These are phyloP conservation scores for Heliothis subflexa DNA, from an alignment of 1,140 invertebrate species.

Conservation along the genomic window DNA sequence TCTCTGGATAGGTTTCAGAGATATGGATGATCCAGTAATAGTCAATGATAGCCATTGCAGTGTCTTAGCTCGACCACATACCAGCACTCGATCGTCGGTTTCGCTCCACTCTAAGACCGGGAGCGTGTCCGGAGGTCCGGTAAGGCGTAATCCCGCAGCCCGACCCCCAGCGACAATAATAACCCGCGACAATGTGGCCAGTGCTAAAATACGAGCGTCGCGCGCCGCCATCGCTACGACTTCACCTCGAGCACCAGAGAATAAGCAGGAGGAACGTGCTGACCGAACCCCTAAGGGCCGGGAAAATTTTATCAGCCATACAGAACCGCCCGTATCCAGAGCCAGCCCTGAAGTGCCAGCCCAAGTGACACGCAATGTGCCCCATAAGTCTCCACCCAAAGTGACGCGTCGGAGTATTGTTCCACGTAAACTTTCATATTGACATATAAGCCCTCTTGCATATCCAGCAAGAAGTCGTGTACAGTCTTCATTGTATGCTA, in stretches of 20 bases:
- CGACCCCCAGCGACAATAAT: conserved; percentile 91
- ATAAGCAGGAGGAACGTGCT: conserved; percentile 95
- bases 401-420: conserved; percentile 94
- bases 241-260: conserved; percentile 97
- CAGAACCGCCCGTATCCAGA: conserved; percentile 98
- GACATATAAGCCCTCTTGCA: conserved; percentile 94
- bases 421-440: conserved; percentile 92
- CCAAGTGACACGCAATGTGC: conserved; percentile 95
- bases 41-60: conserved; percentile 75
- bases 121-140: conserved; percentile 89
- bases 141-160: conserved; percentile 73
- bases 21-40: conserved; percentile 94
- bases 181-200: conserved; percentile 97
- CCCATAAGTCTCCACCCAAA: conserved; percentile 94
- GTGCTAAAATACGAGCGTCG: conserved; percentile 90
- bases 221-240: conserved; percentile 84
- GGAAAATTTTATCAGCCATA: conserved; percentile 97
- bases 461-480: conserved; percentile 94
- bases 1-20: conserved; percentile 88
- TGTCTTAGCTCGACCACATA: conserved; percentile 69
- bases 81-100: conserved; percentile 70
- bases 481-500: conserved; percentile 95
- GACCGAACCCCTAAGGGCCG: conserved; percentile 95
- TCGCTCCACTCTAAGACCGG: conserved; percentile 94
- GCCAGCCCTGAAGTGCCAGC: conserved; percentile 88